Base-by-base conservation (phyloP, 2,888 invertebrate species). In the Sisyra terminalis region DNA sequence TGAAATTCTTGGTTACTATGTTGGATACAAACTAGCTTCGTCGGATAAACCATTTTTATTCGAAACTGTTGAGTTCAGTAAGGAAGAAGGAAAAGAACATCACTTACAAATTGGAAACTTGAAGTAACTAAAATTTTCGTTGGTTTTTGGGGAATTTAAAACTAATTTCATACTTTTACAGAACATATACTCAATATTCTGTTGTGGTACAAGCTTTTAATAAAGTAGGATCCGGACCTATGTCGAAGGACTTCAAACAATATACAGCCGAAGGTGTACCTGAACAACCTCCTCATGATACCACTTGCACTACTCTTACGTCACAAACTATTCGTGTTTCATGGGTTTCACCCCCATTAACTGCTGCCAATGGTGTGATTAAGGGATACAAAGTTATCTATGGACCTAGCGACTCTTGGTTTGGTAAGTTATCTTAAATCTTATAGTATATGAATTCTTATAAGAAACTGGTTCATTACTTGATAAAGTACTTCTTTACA, bases 381-480 rank as follows among this genome's bases (percentile, higher is more conserved):
- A 90, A 92, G 60, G 93, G 93, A 10, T 96, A 94, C 68, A 92
- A 93, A 64, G 88, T 90, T 45, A 77, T 90, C 45, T 90, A 89
- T 56, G 88, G 89, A 50, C 87, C 90, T 34, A 86, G 86, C 51
- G 86, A 88, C 49, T 78, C 81, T 48, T 90, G 90, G 90, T 88
- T 87, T 69, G 89, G 85, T 85, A 66, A 72, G 80, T 76, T 57
- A 18, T 29, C 13, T 18, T 39, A 29, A 10, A n/a, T n/a, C n/a
- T n/a, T n/a, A n/a, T n/a, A n/a, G n/a, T n/a, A n/a, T n/a, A n/a
- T n/a, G n/a, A n/a, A n/a, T n/a, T n/a, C n/a, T n/a, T n/a, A n/a
- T n/a, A n/a, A n/a, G n/a, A n/a, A n/a, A n/a, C n/a, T n/a, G n/a
- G n/a, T n/a, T n/a, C n/a, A n/a, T n/a, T n/a, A n/a, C n/a, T n/a